Conservation (phyloP, 2,797 vertebrate species). For the Hafferia zeledoni region DNA sequence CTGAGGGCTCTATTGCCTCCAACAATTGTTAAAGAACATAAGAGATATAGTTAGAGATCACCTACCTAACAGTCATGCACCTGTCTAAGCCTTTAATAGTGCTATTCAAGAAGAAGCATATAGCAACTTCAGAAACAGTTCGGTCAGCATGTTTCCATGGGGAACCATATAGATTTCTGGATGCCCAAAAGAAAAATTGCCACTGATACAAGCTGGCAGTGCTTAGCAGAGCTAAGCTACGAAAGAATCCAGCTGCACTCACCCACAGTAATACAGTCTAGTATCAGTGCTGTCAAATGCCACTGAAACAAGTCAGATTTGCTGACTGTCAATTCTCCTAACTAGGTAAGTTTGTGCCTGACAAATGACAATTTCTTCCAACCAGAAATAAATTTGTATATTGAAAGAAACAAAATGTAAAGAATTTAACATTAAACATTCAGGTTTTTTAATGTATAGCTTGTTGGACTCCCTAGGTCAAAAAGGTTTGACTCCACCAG, state of each 20-base stretch:
- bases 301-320: background rate
- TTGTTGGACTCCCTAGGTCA: no score
- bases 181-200: constrained; percentile 24
- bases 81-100: background rate
- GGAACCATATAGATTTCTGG: background rate
- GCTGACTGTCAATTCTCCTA: background rate
- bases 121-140: constrained; percentile 6
- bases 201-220: background rate
- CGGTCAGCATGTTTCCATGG: constrained; percentile 2
- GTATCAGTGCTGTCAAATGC: background rate
- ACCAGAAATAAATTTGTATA: background rate
- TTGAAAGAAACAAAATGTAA: background rate
- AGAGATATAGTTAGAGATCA: constrained; percentile 5
- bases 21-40: background rate
- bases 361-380: background rate
- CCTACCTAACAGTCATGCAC: background rate
- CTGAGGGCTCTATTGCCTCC: background rate
- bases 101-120: background rate
- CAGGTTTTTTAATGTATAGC: background rate
- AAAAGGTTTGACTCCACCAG: no score
- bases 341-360: background rate
- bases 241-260: background rate
- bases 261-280: background rate
- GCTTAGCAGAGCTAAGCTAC: background rate
- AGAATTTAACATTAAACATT: background rate